A percentile compares a stretch with the other conserved stretches of the same genome.
Evolutionary conservation across 1,140 invertebrate species (phyloP).

Genomic region (Drepana arcuata): DNA sequence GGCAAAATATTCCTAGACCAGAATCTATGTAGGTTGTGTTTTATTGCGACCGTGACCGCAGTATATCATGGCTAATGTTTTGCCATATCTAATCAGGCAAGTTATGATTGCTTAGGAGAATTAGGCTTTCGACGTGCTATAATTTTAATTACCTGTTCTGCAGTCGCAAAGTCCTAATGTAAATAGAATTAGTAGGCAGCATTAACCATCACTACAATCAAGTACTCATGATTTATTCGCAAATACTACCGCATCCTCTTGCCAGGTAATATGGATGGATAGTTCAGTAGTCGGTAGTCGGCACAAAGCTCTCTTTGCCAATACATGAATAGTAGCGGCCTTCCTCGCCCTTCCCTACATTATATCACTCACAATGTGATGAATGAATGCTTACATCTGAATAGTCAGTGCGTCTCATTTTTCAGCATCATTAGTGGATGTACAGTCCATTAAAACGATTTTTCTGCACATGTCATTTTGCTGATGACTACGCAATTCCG

Average conservation of each 20-base stretch:
- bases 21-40: constrained; percentile 17
- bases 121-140: too few relatives aligned
- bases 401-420: constrained; percentile 33
- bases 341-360: constrained; percentile 52
- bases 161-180: too few relatives aligned
- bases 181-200: too few relatives aligned
- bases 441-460: too few relatives aligned
- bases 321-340: constrained; percentile 45
- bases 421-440: constrained; percentile 26
- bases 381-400: constrained; percentile 33
- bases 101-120: too few relatives aligned
- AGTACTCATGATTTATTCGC: neutral
- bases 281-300: too few relatives aligned
- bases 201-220: constrained; percentile 3
- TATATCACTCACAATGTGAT: constrained; percentile 37
- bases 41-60: neutral
- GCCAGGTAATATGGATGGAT: constrained; percentile 12
- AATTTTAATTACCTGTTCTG: too few relatives aligned
- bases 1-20: constrained; percentile 30
- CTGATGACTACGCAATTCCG: neutral
- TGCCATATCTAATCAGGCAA: too few relatives aligned
- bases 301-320: too few relatives aligned
- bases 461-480: too few relatives aligned
- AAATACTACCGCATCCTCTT: constrained; percentile 4
- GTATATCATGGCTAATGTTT: neutral